Evolutionary conservation across 2,797 vertebrate genomes (phyloP), one percentile per base, ranked within the genome.

Genomic region (Peromyscus eremicus): DNA sequence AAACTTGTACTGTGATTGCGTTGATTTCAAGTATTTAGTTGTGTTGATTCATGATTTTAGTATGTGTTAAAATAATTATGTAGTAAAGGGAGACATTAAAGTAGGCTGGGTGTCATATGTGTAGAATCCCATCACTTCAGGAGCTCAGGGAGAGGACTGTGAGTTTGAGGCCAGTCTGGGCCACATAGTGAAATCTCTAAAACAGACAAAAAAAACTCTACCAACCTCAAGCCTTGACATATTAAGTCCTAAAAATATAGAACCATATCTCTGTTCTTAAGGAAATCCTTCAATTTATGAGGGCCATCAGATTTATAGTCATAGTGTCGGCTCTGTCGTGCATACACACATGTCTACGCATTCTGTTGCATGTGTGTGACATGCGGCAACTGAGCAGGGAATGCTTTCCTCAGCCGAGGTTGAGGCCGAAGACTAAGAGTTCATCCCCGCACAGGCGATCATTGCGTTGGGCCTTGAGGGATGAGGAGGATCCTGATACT

Each of bases 21-120:
- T 73, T n/a, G 62, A 27, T 49, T 92, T 95, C 23, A 14, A 91
- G 3, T 82, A 71, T 84, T 84, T 91, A 82, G 64, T 94, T 94
- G 32, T 76, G 40, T 87, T 77, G 92, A 79, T 37, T 52, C 21
- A 16, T 96, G 87, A 57, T 89, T 40, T 88, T 87, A 55, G 27
- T 80, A 55, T 89, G 46, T 83, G 46, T 43, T 84, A 64, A 12
- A 55, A 55, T 91, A 52, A 55, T 91, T 79, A 43, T 16, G 32
- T 95, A 21, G 40, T 60, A 73, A 77, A 62, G 77, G 29, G 52
- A 86, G 27, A 52, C 49, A 66, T 81, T 75, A 17, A n/a, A 32
- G 57, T 52, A 52, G 46, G 13, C 14, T 9, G 34, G 37, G 12
- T 3, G 6, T 73, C 37, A 49, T 66, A 52, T 34, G 52, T 14